Percentiles rank a stretch among this genome's conserved stretches.
These are phyloP conservation scores for Sciurus carolinensis DNA, from an alignment of 2,797 vertebrate genomes.

Conservation along the genomic window DNA sequence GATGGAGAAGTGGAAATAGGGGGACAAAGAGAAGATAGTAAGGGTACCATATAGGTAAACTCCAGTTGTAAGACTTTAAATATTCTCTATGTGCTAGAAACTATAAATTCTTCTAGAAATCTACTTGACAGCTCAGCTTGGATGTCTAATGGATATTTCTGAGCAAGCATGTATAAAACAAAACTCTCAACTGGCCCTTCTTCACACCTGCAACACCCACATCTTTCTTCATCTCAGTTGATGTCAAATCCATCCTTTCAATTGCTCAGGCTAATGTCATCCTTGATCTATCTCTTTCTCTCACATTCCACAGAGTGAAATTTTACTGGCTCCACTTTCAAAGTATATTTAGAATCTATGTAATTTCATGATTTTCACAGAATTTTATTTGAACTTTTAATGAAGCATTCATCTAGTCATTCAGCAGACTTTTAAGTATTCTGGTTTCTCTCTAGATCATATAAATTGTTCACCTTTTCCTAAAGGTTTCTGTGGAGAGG, in stretches of 20 bases:
- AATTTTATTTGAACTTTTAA: neutral
- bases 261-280: neutral
- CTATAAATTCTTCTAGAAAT: neutral
- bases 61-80: neutral
- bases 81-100: neutral
- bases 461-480: no score
- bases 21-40: neutral
- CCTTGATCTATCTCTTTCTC: neutral
- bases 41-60: neutral
- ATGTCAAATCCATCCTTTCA: neutral
- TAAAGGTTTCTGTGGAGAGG: no score
- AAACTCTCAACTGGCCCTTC: neutral
- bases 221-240: neutral
- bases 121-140: neutral
- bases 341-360: neutral
- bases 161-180: neutral
- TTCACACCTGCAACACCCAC: neutral
- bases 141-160: neutral
- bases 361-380: neutral
- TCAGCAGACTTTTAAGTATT: neutral
- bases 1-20: neutral
- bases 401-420: neutral
- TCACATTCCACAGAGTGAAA: neutral
- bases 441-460: no score
- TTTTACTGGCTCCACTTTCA: neutral